Evolutionary conservation across 64 coral and sea anemone genomes (phyloP).

Genomic region (Stichodactyla mertensii): DNA sequence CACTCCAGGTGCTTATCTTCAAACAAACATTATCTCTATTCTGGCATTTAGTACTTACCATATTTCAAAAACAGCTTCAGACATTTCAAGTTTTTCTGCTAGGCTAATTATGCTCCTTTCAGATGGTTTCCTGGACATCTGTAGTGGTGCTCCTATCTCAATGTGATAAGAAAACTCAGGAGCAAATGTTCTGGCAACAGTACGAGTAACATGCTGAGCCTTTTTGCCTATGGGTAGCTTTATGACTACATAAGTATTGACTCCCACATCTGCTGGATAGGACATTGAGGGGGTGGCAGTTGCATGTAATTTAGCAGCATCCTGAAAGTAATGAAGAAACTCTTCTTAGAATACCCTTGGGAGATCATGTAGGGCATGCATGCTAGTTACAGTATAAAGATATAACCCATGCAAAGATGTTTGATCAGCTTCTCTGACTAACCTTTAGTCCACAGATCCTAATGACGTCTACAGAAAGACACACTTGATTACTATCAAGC

Average conservation of each 20-base stretch:
- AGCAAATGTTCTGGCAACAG: conserved; percentile 80
- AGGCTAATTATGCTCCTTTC: conserved; percentile 41
- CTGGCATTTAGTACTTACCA: conserved; percentile 57
- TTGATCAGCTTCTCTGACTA: neutral
- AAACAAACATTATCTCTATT: neutral
- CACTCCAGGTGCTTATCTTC: no score
- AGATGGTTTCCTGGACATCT: conserved; percentile 21
- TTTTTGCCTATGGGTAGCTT: conserved; percentile 77
- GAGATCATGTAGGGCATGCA: no score
- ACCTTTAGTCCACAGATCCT: conserved; percentile 95
- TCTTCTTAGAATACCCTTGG: neutral
- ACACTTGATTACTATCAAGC: conserved; percentile 50
- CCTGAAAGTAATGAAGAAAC: conserved; percentile 26
- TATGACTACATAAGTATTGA: conserved; percentile 73
- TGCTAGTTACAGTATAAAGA: neutral
- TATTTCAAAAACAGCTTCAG: conserved; percentile 85
- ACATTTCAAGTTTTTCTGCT: conserved; percentile 79
- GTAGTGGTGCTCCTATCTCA: conserved; percentile 59
- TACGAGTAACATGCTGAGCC: conserved; percentile 52
- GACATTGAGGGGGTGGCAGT: conserved; percentile 47
- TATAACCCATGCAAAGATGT: neutral
- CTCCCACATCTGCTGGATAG: conserved; percentile 86
- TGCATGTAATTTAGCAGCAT: conserved; percentile 42
- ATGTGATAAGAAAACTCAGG: conserved; percentile 78
- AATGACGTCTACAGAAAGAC: conserved; percentile 65